phyloP scores from a whole-genome alignment of 2,113 vertebrate species.

The Gallinago paraguaiae region DNA sequence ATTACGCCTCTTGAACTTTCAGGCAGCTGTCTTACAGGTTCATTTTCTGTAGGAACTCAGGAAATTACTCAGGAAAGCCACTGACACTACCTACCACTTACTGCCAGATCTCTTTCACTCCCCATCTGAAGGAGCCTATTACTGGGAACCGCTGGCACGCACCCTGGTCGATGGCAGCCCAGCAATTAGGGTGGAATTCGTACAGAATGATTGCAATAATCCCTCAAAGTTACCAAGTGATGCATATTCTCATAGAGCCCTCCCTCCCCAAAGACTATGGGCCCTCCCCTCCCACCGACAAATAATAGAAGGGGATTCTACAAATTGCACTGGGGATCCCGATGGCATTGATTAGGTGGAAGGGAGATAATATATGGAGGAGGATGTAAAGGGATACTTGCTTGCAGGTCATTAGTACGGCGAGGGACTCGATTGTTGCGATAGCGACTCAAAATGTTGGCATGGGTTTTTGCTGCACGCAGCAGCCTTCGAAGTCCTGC shows the following conservation, averaged over 20 bases:
- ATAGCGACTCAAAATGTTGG: slow-evolving; percentile 7
- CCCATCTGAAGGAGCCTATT: slow-evolving; percentile 30
- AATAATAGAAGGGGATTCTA: neutral
- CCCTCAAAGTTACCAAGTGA: slow-evolving; percentile 15
- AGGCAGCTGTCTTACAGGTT: slow-evolving; percentile 49
- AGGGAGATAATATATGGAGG: slow-evolving; percentile 25
- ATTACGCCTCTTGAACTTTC: slow-evolving; percentile 56
- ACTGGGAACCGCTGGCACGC: neutral
- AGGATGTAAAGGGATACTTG: slow-evolving; percentile 23
- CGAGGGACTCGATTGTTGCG: neutral
- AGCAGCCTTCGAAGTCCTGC: neutral
- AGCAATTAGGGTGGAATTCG: slow-evolving; percentile 47
- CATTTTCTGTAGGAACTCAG: slow-evolving; percentile 55
- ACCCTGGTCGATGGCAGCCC: neutral
- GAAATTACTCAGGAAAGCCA: slow-evolving; percentile 65
- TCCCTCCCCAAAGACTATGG: neutral
- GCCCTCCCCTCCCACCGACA: neutral
- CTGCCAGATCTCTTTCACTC: slow-evolving; percentile 45
- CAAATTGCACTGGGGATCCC: slow-evolving; percentile 12
- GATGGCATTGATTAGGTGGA: slow-evolving; percentile 30
- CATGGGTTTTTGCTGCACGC: neutral
- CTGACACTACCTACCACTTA: slow-evolving; percentile 67
- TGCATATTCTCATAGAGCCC: neutral
- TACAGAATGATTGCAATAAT: neutral
- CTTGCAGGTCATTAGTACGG: slow-evolving; percentile 4